phyloP scores from a whole-genome alignment of 2,888 invertebrate genomes.

The Dexiosoma caninum region DNA sequence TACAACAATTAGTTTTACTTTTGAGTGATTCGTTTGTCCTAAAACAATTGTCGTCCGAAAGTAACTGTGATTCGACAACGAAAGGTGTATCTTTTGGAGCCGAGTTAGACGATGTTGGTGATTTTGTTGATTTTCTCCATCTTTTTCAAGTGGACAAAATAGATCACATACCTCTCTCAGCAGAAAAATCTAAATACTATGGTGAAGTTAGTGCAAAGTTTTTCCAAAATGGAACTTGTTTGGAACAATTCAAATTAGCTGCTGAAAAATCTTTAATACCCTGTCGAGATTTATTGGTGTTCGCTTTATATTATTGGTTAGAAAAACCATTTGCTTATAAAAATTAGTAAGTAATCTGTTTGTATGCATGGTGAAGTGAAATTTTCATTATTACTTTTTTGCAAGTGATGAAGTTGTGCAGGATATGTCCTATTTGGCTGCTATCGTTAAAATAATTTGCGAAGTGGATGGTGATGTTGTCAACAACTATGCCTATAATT shows the following conservation, averaged over 20 bases:
- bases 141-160: constrained; percentile 71
- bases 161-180: constrained; percentile 74
- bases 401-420: constrained; percentile 77
- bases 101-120: constrained; percentile 78
- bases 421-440: constrained; percentile 84
- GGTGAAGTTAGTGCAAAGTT: constrained; percentile 71
- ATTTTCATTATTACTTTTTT: too few species aligned
- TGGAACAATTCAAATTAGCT: constrained; percentile 76
- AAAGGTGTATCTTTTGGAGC: constrained; percentile 81
- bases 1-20: constrained; percentile 82
- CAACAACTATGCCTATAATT: constrained; percentile 81
- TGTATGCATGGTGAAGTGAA: background rate
- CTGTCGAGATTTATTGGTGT: constrained; percentile 83
- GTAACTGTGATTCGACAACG: background rate
- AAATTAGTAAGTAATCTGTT: constrained; percentile 69
- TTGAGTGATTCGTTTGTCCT: constrained; percentile 69
- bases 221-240: constrained; percentile 74
- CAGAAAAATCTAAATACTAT: constrained; percentile 72
- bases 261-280: constrained; percentile 68
- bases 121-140: constrained; percentile 79
- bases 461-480: constrained; percentile 81
- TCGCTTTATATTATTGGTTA: constrained; percentile 86
- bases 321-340: constrained; percentile 80
- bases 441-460: constrained; percentile 83
- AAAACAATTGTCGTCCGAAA: constrained; percentile 39